A percentile compares a stretch with the other conserved stretches of the same genome.
Evolutionary conservation across 1,140 invertebrate genomes (phyloP).

Genomic region (Apis cerana): DNA sequence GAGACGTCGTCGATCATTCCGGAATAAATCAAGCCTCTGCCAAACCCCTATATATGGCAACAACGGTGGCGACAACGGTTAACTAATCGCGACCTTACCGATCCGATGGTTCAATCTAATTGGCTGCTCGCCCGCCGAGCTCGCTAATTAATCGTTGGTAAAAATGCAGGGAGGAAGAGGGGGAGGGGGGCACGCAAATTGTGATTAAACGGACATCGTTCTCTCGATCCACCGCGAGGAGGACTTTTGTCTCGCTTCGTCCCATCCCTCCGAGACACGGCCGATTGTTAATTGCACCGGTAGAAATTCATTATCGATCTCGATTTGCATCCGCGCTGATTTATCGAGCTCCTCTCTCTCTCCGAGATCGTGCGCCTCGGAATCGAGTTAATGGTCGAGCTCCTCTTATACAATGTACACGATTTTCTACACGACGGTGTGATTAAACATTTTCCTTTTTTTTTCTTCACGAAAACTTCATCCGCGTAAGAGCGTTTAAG

Average conservation of each 20-base stretch:
- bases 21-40: conserved; percentile 48
- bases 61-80: conserved; percentile 24
- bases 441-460: too few species aligned
- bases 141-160: conserved; percentile 57
- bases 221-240: too few species aligned
- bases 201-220: conserved; percentile 48
- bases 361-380: too few species aligned
- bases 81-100: conserved; percentile 43
- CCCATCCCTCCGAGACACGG: background rate
- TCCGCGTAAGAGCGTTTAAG: too few species aligned
- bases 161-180: conserved; percentile 34
- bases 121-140: conserved; percentile 19
- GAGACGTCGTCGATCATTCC: conserved; percentile 32
- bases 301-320: conserved; percentile 48
- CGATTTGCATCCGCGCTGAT: conserved; percentile 40
- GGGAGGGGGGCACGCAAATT: conserved; percentile 38
- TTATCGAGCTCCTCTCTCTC: conserved; percentile 3
- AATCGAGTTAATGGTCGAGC: too few species aligned
- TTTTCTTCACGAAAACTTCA: too few species aligned
- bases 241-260: conserved; percentile 1
- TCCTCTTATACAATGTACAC: too few species aligned
- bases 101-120: conserved; percentile 52
- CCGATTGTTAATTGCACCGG: conserved; percentile 55
- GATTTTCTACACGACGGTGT: too few species aligned
- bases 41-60: background rate